Conservation (phyloP, 2,888 invertebrate genomes). For the Shargacucullia verbasci region DNA sequence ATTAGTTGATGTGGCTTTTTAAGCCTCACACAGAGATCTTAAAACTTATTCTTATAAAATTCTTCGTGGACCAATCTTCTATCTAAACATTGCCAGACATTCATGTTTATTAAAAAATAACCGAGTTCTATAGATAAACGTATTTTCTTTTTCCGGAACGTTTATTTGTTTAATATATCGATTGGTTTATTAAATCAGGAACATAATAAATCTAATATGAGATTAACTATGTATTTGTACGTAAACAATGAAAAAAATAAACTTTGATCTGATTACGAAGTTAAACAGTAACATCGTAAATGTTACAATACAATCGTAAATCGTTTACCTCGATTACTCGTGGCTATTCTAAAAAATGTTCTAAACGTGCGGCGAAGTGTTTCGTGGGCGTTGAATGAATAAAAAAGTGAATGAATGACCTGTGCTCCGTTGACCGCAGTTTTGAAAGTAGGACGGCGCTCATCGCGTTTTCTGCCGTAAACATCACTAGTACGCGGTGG, state of each 20-base stretch:
- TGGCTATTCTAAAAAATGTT: constrained; percentile 27
- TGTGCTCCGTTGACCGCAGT: constrained; percentile 70
- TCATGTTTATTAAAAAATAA: constrained; percentile 10
- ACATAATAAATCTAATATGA: constrained; percentile 14
- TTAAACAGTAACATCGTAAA: too few species aligned
- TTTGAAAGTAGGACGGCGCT: constrained; percentile 75
- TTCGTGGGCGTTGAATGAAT: constrained; percentile 50
- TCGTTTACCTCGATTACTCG: constrained; percentile 19
- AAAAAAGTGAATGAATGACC: constrained; percentile 67
- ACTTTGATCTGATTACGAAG: not conserved
- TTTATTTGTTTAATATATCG: constrained; percentile 9
- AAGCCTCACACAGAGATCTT: too few species aligned
- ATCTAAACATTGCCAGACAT: not conserved
- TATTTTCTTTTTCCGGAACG: constrained; percentile 12
- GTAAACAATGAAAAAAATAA: constrained; percentile 1
- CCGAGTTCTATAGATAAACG: not conserved
- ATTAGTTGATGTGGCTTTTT: too few species aligned
- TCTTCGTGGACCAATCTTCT: constrained; percentile 4
- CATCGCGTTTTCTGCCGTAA: constrained; percentile 55
- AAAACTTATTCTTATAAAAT: not conserved
- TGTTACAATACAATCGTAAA: constrained; percentile 3
- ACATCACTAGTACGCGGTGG: constrained; percentile 36
- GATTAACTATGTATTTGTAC: constrained; percentile 6
- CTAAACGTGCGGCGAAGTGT: constrained; percentile 28
- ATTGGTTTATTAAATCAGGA: constrained; percentile 11